These are phyloP conservation scores for Cantharis lateralis DNA, from an alignment of 2,888 invertebrate species.

Conservation along the genomic window DNA sequence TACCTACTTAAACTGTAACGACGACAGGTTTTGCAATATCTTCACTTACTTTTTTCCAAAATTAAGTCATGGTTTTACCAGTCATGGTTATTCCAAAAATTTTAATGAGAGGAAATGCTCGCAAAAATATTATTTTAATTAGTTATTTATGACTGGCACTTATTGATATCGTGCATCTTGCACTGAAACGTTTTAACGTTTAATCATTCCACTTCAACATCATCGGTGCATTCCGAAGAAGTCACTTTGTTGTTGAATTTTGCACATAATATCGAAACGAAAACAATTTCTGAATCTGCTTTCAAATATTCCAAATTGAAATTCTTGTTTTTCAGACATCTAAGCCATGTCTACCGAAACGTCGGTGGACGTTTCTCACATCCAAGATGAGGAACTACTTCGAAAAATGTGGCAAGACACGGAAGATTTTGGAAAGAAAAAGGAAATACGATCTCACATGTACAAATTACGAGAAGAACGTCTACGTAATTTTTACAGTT, in stretches of 20 bases:
- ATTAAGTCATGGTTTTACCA: neutral
- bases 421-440: conserved; percentile 83
- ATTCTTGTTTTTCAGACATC: conserved; percentile 6
- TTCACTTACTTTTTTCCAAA: neutral
- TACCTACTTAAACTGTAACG: neutral
- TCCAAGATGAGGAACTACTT: conserved; percentile 77
- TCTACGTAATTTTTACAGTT: conserved; percentile 72
- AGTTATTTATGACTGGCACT: conserved; percentile 8
- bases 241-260: neutral
- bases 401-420: conserved; percentile 86
- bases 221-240: neutral
- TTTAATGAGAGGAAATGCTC: neutral
- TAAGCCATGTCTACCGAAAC: conserved; percentile 47
- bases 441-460: conserved; percentile 85
- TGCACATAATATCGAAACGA: neutral
- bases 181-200: neutral
- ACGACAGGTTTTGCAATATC: conserved; percentile 4
- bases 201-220: neutral
- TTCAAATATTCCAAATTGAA: neutral
- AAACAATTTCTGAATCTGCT: neutral
- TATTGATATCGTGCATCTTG: neutral
- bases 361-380: conserved; percentile 69
- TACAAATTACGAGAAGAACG: conserved; percentile 82
- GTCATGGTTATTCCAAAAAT: neutral
- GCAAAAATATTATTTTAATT: neutral